These are phyloP conservation scores for Indri indri DNA, from an alignment of 2,113 vertebrate species.

Conservation along the genomic window DNA sequence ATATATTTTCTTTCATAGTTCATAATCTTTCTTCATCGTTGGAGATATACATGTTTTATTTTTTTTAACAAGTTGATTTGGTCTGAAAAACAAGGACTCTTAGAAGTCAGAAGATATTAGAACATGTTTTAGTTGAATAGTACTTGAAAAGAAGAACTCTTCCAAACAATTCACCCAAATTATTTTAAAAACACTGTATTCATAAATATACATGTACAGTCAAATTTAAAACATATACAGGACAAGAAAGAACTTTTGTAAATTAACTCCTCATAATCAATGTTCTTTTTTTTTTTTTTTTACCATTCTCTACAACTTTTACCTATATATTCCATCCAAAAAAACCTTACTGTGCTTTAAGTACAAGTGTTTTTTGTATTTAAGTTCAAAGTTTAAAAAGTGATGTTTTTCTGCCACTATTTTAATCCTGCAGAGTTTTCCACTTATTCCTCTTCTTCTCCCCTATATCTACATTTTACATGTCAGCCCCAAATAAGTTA, in stretches of 20 bases:
- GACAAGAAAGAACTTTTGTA: neutral
- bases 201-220: neutral
- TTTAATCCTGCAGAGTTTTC: neutral
- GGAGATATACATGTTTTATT: neutral
- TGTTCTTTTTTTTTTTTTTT: neutral
- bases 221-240: neutral
- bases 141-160: constrained; percentile 17
- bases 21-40: neutral
- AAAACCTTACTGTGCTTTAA: neutral
- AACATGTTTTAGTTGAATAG: neutral
- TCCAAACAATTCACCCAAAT: neutral
- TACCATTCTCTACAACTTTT: neutral
- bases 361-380: neutral
- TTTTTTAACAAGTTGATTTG: neutral
- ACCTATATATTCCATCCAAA: neutral
- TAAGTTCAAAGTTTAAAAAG: neutral
- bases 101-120: neutral
- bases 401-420: neutral
- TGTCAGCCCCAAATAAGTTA: neutral
- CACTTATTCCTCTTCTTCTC: neutral
- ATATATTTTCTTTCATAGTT: neutral
- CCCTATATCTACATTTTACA: neutral
- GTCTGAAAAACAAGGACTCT: neutral
- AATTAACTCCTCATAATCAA: neutral
- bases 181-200: neutral